These are phyloP conservation scores for Anabas testudineus DNA, from an alignment of 2,797 vertebrate genomes.

Conservation along the genomic window DNA sequence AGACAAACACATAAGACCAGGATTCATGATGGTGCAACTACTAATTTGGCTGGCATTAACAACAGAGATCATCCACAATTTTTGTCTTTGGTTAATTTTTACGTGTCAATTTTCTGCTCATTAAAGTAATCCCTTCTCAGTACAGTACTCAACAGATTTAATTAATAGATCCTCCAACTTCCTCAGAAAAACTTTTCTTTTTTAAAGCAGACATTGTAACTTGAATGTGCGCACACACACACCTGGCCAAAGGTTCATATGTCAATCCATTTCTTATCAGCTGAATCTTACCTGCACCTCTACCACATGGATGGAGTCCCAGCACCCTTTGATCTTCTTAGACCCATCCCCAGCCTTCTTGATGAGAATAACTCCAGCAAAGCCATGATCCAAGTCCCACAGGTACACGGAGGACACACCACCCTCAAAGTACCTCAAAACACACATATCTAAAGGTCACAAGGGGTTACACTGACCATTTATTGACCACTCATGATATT, in stretches of 20 bases:
- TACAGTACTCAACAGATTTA: no score
- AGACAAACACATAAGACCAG: slow-evolving; percentile 24
- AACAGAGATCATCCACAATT: no score
- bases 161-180: no score
- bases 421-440: slow-evolving; percentile 96
- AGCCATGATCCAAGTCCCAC: slow-evolving; percentile 99
- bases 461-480: not conserved
- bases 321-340: slow-evolving; percentile 99
- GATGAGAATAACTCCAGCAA: slow-evolving; percentile 99
- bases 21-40: no score
- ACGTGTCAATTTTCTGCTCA: no score
- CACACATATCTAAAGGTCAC: slow-evolving; percentile 35
- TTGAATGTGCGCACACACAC: no score
- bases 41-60: no score
- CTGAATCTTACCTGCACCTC: slow-evolving; percentile 94
- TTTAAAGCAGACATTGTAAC: no score
- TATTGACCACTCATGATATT: not conserved
- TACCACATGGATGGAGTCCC: slow-evolving; percentile 99
- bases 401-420: slow-evolving; percentile 99
- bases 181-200: no score
- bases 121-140: no score
- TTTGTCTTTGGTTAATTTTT: no score
- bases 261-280: slow-evolving; percentile 7
- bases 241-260: not conserved
- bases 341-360: slow-evolving; percentile 99